Base-by-base conservation (phyloP, 1,140 invertebrate species). In the Drosophila pallidifrons region DNA sequence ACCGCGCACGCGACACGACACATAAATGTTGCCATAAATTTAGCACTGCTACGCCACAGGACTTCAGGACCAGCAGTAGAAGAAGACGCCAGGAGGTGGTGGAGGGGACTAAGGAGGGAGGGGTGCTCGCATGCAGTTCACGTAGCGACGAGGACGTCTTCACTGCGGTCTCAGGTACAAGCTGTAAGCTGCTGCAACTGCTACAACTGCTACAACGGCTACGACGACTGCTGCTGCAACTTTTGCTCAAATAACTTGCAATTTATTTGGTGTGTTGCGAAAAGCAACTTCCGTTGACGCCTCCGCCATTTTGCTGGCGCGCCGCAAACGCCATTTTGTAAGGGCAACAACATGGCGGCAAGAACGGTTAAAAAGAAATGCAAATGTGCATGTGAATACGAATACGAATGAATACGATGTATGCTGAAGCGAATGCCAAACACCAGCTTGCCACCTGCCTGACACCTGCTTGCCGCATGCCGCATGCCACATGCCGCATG, bases 21-120 rank as follows among this genome's bases (percentile, higher is more conserved):
- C 86, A 89, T 89, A 89, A 89, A 89, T 90, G 85, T 89, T 89
- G 78, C 86, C 86, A 89, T 89, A 89, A 89, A 89, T 89, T 90
- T 79, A 86, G 72, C 69, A 77, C 68, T 79, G 75, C 80, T 73
- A 35, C 81, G 72, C 78, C 78, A 64, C 81, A 81, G 85, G 71
- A 81, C 59, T 60, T 10, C 25, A n/a, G 38, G 20, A 41, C 54
- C 46, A 38, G 32, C 15, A 47, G n/a, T 6, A 45, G 35, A 13
- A 10, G 2, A 35, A 5, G n/a, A 13, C 3, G 41, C 20, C 20
- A 13, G 7, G 3, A 3, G 11, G 38, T 2, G 38, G 38, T 13
- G 6, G 60, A 58, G 11, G 52, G 47, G 43, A 13, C 3, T 1
- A 6, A 13, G 10, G 7, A 15, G 2, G 49, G 11, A 7, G 15